Percentiles rank a stretch among this genome's conserved stretches.
Conservation (phyloP, 2,888 invertebrate genomes). For the Ferdinandea cuprea region DNA sequence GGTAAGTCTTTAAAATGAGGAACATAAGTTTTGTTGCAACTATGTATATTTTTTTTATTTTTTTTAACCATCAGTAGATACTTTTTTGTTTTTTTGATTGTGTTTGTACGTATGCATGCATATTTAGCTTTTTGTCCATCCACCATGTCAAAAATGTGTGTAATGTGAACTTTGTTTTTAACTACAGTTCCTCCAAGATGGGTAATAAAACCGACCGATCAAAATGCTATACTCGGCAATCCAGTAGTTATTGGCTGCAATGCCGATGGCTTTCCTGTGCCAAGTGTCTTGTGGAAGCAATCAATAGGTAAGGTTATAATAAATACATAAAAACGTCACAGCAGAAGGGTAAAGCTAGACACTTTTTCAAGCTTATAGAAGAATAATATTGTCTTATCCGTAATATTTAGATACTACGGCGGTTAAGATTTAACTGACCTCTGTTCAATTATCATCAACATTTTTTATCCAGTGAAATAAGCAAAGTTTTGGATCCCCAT, state of each 20-base stretch:
- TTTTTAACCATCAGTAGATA: too few species aligned
- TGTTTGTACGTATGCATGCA: background rate
- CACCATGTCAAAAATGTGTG: background rate
- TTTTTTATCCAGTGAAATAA: too few species aligned
- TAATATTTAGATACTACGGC: too few species aligned
- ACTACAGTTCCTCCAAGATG: slow-evolving; percentile 90
- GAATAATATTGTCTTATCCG: too few species aligned
- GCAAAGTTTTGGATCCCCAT: too few species aligned
- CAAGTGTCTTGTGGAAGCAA: slow-evolving; percentile 85
- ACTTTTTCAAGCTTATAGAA: too few species aligned
- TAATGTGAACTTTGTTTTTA: slow-evolving; percentile 5
- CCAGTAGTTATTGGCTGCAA: slow-evolving; percentile 88
- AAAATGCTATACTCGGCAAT: slow-evolving; percentile 89
- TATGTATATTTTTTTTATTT: background rate
- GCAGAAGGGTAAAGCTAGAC: background rate
- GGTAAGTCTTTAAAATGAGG: slow-evolving; percentile 24
- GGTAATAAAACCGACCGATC: slow-evolving; percentile 89
- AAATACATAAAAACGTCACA: background rate
- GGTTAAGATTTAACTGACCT: too few species aligned
- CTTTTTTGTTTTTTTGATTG: background rate
- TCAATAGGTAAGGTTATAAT: slow-evolving; percentile 82
- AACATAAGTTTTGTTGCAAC: background rate
- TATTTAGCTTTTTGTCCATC: background rate
- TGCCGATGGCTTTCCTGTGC: slow-evolving; percentile 90
- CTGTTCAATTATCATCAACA: too few species aligned